Conservation (phyloP, 1,140 invertebrate species). For the Araneus ventricosus region DNA sequence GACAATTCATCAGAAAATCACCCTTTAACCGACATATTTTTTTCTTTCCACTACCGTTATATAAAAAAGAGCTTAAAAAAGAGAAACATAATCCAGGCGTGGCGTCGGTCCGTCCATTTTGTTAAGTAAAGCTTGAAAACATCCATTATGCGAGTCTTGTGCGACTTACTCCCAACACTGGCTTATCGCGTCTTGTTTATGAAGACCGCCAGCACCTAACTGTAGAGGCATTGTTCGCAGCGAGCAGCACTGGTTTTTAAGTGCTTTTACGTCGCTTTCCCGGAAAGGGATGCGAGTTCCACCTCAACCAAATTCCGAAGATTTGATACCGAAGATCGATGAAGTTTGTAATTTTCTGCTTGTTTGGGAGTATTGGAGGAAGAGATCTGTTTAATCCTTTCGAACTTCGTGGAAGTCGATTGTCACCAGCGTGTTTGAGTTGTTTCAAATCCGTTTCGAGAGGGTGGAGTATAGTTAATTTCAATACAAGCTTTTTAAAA, state of each 20-base stretch:
- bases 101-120: not conserved
- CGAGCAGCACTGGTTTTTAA: not conserved
- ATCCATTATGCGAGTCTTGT: not conserved
- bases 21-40: not conserved
- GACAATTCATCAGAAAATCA: not conserved
- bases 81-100: not conserved
- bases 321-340: too few species aligned
- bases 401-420: too few species aligned
- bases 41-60: not conserved
- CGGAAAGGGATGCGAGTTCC: not conserved
- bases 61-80: not conserved
- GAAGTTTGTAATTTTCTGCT: too few species aligned
- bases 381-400: too few species aligned
- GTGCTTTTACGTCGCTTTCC: not conserved
- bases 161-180: not conserved
- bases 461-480: too few species aligned
- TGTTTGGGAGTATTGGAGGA: too few species aligned
- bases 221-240: not conserved
- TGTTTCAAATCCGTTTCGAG: too few species aligned
- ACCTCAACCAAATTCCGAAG: too few species aligned
- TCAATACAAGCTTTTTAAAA: too few species aligned
- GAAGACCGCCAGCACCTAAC: not conserved
- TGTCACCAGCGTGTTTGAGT: too few species aligned
- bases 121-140: slow-evolving; percentile 6
- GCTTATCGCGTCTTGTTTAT: not conserved